Evolutionary conservation across 2,113 vertebrate species (phyloP).

Genomic region (Arizona elegans): DNA sequence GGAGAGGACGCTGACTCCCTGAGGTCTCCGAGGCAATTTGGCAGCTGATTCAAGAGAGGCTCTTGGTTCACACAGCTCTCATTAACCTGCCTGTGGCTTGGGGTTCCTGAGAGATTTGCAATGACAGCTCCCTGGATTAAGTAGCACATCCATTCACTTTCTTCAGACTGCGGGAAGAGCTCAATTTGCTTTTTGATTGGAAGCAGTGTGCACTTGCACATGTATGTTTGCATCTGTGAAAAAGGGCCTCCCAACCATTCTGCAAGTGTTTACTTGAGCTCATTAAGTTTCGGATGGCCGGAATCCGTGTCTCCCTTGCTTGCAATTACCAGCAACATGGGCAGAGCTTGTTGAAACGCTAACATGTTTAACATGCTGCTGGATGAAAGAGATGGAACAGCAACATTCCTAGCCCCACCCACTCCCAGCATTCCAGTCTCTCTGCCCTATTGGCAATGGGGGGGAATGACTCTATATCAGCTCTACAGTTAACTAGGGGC

Average conservation of each 20-base stretch:
- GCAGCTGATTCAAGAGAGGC: conserved; percentile 3
- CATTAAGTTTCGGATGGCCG: neutral
- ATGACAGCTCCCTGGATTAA: conserved; percentile 16
- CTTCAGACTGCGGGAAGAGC: neutral
- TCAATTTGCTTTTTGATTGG: conserved; percentile 8
- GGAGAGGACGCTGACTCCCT: neutral
- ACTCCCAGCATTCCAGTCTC: neutral
- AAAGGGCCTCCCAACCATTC: neutral
- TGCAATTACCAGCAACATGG: neutral
- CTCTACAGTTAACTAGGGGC: neutral
- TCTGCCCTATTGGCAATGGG: neutral
- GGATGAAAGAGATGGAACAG: neutral
- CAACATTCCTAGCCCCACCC: neutral
- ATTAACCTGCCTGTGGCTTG: neutral
- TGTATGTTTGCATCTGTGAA: neutral
- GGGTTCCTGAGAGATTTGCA: neutral
- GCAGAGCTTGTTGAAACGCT: neutral
- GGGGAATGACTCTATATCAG: neutral
- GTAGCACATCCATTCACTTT: neutral
- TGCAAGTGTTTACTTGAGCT: neutral
- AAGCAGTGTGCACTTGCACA: neutral
- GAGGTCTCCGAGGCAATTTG: conserved; percentile 20
- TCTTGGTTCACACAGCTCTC: neutral
- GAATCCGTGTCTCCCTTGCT: neutral
- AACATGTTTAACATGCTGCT: neutral